Percentiles rank a stretch among this genome's conserved stretches.
Evolutionary conservation across 2,113 vertebrate genomes (phyloP).

Genomic region (Euleptes europaea): DNA sequence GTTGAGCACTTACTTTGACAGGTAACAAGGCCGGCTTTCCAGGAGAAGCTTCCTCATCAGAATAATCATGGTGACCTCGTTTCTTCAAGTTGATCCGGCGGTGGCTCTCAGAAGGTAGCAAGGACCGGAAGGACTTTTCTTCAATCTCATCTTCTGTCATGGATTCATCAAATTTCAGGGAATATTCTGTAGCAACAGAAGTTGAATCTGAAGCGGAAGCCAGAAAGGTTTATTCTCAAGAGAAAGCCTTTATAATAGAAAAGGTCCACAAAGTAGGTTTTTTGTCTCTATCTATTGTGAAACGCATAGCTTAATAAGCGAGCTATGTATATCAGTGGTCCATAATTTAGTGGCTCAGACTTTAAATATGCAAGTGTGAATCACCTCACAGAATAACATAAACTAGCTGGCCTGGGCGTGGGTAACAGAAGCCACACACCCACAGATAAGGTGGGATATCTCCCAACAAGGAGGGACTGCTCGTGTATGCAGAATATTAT

Average conservation of each 20-base stretch:
- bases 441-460: too few species aligned
- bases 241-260: conserved; percentile 2
- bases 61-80: conserved; percentile 81
- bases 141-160: conserved; percentile 96
- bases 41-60: conserved; percentile 85
- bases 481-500: too few species aligned
- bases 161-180: conserved; percentile 92
- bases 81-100: conserved; percentile 89
- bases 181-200: conserved; percentile 90
- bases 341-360: not conserved
- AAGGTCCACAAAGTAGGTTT: not conserved
- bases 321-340: not conserved
- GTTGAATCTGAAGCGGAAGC: conserved; percentile 75
- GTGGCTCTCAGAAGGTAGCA: conserved; percentile 93
- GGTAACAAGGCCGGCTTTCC: conserved; percentile 69
- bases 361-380: not conserved
- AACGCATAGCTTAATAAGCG: not conserved
- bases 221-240: conserved; percentile 13
- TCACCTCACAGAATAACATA: not conserved
- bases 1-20: conserved; percentile 76
- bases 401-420: too few species aligned
- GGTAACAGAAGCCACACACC: too few species aligned
- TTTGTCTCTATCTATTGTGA: not conserved
- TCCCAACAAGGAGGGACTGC: too few species aligned
- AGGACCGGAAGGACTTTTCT: conserved; percentile 91